A percentile compares a stretch with the other conserved stretches of the same genome.
These are phyloP conservation scores for Kuschelorhynchus macadamiae DNA, from an alignment of 2,888 invertebrate species.

Conservation along the genomic window DNA sequence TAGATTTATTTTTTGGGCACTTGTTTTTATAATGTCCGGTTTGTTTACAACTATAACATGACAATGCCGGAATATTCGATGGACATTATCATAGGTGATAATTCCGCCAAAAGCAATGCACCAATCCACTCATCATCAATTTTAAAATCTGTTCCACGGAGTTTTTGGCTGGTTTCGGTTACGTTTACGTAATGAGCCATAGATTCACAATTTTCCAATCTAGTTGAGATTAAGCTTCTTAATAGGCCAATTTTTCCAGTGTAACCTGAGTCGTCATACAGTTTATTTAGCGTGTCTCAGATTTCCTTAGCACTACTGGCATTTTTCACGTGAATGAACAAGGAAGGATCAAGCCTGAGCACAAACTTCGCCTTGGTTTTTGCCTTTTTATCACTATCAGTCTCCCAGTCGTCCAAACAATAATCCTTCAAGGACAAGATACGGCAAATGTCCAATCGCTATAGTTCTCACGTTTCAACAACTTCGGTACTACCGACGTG, in stretches of 20 bases:
- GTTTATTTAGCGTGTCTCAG: conserved; percentile 8
- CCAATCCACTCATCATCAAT: conserved; percentile 6
- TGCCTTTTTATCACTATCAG: no score
- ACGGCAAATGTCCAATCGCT: no score
- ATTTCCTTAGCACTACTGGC: conserved; percentile 9
- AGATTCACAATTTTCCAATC: conserved; percentile 52
- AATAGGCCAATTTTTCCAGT: conserved; percentile 26
- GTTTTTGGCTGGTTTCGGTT: conserved; percentile 54
- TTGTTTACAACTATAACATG: conserved; percentile 52
- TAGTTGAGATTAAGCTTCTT: conserved; percentile 50
- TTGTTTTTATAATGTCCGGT: conserved; percentile 44
- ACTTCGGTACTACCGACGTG: no score
- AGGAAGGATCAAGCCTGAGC: background rate
- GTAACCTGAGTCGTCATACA: background rate
- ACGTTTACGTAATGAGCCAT: conserved; percentile 55
- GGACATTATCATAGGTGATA: background rate
- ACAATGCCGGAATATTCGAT: background rate
- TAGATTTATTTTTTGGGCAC: conserved; percentile 3
- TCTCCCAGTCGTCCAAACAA: no score
- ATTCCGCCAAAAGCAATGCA: conserved; percentile 46
- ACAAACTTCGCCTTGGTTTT: conserved; percentile 12
- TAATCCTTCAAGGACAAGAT: no score
- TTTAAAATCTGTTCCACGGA: conserved; percentile 56
- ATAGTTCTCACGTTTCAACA: no score
- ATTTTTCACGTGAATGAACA: conserved; percentile 8